Conservation (phyloP, 2,797 vertebrate genomes). For the Mionectes olivaceus region DNA sequence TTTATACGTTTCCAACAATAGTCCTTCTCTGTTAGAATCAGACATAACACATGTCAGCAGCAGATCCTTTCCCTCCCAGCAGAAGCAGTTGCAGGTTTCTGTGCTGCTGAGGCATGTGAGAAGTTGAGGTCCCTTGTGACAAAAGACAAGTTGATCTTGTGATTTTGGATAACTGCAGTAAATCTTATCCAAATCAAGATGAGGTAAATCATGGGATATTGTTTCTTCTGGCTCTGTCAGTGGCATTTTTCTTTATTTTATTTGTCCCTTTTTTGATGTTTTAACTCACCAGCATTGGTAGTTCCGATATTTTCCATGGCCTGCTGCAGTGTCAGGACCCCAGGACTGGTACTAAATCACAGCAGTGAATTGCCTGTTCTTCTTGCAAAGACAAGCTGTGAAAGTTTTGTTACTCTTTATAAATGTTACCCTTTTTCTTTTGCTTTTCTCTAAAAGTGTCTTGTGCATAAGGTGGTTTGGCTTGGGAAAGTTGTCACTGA, state of each 20-base stretch:
- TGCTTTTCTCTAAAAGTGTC: slow-evolving; percentile 18
- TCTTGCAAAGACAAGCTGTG: background rate
- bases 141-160: background rate
- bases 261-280: background rate
- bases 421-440: background rate
- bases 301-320: background rate
- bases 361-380: background rate
- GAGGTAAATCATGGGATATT: background rate
- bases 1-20: background rate
- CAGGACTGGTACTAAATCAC: background rate
- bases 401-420: background rate
- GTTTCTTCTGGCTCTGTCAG: background rate
- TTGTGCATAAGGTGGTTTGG: slow-evolving; percentile 22
- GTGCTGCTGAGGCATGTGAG: background rate
- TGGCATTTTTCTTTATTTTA: background rate
- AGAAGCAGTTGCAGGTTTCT: background rate
- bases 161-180: background rate
- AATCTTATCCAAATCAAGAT: background rate
- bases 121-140: background rate
- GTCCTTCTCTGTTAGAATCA: background rate
- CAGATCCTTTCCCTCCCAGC: background rate
- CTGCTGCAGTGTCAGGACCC: background rate
- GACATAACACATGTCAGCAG: background rate
- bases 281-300: background rate
- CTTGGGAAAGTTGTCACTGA: background rate